phyloP scores from a whole-genome alignment of 1,140 invertebrate genomes.

The Hypothenemus hampei region DNA sequence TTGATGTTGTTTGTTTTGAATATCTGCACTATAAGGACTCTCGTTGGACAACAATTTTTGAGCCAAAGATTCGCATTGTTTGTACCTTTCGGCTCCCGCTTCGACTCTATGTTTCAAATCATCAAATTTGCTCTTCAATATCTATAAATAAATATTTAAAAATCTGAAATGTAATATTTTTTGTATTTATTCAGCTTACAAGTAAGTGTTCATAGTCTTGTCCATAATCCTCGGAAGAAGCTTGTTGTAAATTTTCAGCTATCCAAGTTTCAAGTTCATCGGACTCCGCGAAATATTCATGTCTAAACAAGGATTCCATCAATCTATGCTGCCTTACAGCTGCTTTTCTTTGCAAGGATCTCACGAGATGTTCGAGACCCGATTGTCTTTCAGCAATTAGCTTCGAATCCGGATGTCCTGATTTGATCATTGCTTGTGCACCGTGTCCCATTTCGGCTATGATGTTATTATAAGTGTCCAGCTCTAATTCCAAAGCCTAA shows the following conservation, averaged over 20 bases:
- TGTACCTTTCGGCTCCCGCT: constrained; percentile 86
- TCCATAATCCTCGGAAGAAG: constrained; percentile 92
- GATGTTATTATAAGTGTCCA: constrained; percentile 90
- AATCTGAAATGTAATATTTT: no score
- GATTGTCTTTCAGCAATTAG: constrained; percentile 74
- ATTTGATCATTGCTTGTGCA: constrained; percentile 70
- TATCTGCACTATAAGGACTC: constrained; percentile 82
- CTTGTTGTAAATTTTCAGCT: constrained; percentile 83
- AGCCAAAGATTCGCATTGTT: constrained; percentile 86
- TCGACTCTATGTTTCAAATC: constrained; percentile 91
- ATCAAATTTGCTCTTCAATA: constrained; percentile 89
- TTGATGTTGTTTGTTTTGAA: constrained; percentile 81
- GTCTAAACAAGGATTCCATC: constrained; percentile 86
- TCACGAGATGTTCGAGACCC: constrained; percentile 71
- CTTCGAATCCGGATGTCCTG: constrained; percentile 74
- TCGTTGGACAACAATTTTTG: constrained; percentile 85
- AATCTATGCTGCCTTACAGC: constrained; percentile 74
- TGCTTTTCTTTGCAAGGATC: constrained; percentile 75
- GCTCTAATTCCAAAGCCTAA: constrained; percentile 81
- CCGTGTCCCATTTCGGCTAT: constrained; percentile 88
- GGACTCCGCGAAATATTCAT: constrained; percentile 89
- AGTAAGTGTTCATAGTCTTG: constrained; percentile 95
- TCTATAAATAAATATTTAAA: constrained; percentile 51
- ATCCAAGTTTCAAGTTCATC: constrained; percentile 93
- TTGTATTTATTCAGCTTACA: no score